A percentile compares a stretch with the other conserved stretches of the same genome.
These are phyloP conservation scores for Gouania willdenowi DNA, from an alignment of 2,797 vertebrate genomes.

Conservation along the genomic window DNA sequence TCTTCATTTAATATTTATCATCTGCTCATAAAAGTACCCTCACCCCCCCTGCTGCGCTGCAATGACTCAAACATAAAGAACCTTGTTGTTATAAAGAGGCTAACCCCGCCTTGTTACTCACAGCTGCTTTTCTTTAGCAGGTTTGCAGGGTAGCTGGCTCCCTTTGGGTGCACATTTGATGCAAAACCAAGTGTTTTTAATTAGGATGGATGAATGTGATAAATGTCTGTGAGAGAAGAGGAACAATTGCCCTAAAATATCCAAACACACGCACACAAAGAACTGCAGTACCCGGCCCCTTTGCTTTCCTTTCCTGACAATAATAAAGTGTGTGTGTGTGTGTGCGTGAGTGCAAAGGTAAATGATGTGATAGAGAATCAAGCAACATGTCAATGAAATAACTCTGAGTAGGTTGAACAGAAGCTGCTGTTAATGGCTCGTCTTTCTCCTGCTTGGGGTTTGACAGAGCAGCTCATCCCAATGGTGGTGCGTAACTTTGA, in stretches of 20 bases:
- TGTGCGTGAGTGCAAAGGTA: too few species aligned
- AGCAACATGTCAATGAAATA: too few species aligned
- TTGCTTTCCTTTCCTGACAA: constrained; percentile 19
- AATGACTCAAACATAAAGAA: background rate
- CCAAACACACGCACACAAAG: constrained; percentile 15
- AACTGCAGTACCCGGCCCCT: too few species aligned
- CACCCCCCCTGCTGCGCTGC: background rate
- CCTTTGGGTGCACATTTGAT: constrained; percentile 44
- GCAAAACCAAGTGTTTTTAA: constrained; percentile 60
- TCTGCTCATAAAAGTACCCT: constrained; percentile 21
- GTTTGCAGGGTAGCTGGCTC: constrained; percentile 42
- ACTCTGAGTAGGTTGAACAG: constrained; percentile 13
- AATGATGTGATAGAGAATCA: too few species aligned
- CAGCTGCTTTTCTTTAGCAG: constrained; percentile 8
- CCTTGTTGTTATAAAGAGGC: too few species aligned
- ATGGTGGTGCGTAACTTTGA: constrained; percentile 80
- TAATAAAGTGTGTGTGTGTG: too few species aligned
- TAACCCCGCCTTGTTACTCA: too few species aligned
- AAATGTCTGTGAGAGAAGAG: constrained; percentile 49
- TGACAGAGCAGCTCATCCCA: too few species aligned
- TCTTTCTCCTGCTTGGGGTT: too few species aligned
- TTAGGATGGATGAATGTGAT: constrained; percentile 67
- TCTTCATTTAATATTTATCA: constrained; percentile 36
- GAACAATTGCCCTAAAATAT: constrained; percentile 12
- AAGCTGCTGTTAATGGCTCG: constrained; percentile 59